Base-by-base conservation (phyloP, 2,888 invertebrate species). In the Strigamia crassipes region DNA sequence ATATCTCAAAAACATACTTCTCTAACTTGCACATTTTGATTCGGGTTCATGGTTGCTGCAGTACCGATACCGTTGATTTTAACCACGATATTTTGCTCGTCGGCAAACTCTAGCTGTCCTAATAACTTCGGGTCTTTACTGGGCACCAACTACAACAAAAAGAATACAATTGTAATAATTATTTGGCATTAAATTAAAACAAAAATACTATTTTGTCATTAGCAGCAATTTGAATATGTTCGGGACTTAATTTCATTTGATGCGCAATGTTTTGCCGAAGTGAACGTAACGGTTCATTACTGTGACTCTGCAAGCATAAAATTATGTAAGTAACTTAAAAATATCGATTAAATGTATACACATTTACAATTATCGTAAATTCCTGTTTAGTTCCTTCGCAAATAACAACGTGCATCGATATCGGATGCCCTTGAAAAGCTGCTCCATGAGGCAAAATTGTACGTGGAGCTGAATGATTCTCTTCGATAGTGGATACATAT, bases 401-500 rank as follows among this genome's bases (percentile, higher is more conserved):
- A 51, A 85, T 86, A 34, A 56, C 61, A 79, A 89, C 85, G 80
- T 85, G 85, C 79, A 89, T 84, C 42, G 86, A 86, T 82, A 89
- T 85, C 66, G 88, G 88, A 82, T 87, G 86, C 38, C 89, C 89
- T 82, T 88, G 87, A 85, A 89, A 89, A 38, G 89, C 88, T 51
- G 89, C 88, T 2, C 89, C 89, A 83, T 89, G 89, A n/a, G 89
- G 88, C 6, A 87, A 86, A 82, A 89, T 88, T 42, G 87, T 87
- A 31, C 89, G 86, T 3, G 87, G 86, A n/a, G 86, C 86, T 18
- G 86, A 84, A 84, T 88, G 88, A 56, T 85, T 85, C 83, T 88
- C 89, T 85, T 89, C 89, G 56, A 89, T 88, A 23, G 86, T 86
- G 56, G 87, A 85, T 38, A 89, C 86, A 85, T 89, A 89, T 79